These are phyloP conservation scores for Panthera leo DNA, from an alignment of 2,113 vertebrate species.

Conservation along the genomic window DNA sequence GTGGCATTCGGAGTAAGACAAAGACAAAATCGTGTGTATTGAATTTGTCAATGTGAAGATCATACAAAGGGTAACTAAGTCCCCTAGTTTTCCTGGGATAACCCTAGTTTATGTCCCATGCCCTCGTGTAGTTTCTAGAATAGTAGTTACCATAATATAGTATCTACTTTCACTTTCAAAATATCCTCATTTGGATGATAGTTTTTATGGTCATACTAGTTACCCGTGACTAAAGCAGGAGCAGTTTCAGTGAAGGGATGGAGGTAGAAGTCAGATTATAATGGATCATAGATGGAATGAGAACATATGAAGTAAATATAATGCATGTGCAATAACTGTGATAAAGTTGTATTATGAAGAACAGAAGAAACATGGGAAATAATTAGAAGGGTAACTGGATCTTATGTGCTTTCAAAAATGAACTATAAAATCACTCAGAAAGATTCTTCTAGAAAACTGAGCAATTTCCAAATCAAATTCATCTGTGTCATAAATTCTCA, in stretches of 20 bases:
- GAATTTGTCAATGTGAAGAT: neutral
- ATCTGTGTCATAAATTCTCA: neutral
- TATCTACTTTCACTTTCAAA: neutral
- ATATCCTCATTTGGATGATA: neutral
- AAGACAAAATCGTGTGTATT: neutral
- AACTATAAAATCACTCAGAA: neutral
- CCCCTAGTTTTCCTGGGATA: neutral
- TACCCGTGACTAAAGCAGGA: neutral
- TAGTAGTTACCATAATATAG: neutral
- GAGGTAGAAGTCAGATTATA: neutral
- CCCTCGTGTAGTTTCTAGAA: neutral
- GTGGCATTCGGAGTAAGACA: neutral
- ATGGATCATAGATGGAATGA: neutral
- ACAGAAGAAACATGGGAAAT: neutral
- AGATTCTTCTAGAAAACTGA: neutral
- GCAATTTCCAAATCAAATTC: neutral
- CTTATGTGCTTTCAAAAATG: neutral
- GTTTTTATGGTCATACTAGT: neutral
- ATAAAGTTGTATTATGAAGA: neutral
- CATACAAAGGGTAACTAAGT: rapidly evolving
- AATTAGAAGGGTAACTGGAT: neutral
- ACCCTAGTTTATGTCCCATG: neutral
- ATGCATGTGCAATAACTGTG: neutral
- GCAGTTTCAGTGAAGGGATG: neutral
- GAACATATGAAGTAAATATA: neutral